These are phyloP conservation scores for Cheilosia vulpina DNA, from an alignment of 2,888 invertebrate genomes.

Conservation along the genomic window DNA sequence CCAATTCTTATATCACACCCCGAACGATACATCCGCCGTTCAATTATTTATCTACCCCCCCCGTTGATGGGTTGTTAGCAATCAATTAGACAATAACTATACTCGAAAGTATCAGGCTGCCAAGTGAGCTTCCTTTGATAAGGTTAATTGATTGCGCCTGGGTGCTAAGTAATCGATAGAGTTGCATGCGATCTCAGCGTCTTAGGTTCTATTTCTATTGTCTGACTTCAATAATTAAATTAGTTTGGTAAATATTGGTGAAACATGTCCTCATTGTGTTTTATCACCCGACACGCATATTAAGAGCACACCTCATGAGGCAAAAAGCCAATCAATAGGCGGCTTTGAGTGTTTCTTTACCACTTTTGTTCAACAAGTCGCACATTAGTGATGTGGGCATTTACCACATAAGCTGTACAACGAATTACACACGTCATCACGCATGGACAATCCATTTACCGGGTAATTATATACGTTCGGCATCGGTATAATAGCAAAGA, in stretches of 20 bases:
- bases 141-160: background rate
- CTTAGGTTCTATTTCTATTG: background rate
- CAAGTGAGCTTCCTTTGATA: background rate
- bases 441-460: constrained; percentile 2
- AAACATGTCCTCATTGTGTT: background rate
- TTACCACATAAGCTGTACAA: constrained; percentile 1
- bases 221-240: background rate
- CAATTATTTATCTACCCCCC: background rate
- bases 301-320: background rate
- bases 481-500: background rate
- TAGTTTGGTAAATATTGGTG: constrained; percentile 4
- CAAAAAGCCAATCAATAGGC: background rate
- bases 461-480: constrained; percentile 7
- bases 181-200: background rate
- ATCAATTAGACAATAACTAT: background rate
- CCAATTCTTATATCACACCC: background rate
- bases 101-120: background rate
- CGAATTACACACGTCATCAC: constrained; percentile 20
- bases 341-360: constrained; percentile 1
- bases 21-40: background rate
- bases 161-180: background rate
- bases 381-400: constrained; percentile 29
- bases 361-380: constrained; percentile 18
- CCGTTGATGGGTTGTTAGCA: background rate
- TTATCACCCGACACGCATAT: background rate